Base-by-base conservation (phyloP, 2,888 invertebrate genomes). In the Meiosimyza decipiens region DNA sequence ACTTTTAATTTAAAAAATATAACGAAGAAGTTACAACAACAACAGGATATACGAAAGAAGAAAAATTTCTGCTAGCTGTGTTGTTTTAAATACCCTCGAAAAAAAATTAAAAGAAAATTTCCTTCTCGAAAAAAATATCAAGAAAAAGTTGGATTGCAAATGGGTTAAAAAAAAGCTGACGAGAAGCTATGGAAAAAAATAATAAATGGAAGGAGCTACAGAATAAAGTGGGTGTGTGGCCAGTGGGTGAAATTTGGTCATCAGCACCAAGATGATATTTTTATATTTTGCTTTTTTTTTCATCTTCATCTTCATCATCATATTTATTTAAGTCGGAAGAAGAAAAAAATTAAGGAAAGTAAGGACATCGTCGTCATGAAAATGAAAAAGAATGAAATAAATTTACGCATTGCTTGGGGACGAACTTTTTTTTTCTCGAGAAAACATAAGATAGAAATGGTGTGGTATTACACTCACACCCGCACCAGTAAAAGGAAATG, bases 1-100 rank as follows among this genome's bases (percentile, higher is more conserved):
- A 77, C 80, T 83, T 83, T 82, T 83, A 83, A 83, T 82, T 82
- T 82, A 83, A 83, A 40, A 82, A 69, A 55, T 69, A 69, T 57
- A 69, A 71, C 16, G 47, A 67, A 47, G 55, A 22, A 57, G 49
- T 16, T 63, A 13, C 49, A 55, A 50, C 69, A 59, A 12, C 28
- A 72, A 72, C 22, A 68, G 18, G 47, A 13, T n/a, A 47, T 47
- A 52, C 16, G 33, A 22, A 63, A 71, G 52, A 16, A 66, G 47
- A n/a, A 72, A 67, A 67, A 67, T n/a, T 64, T 18, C 11, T 62
- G 33, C 47, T 47, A 15, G 64, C 51, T 64, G 28, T 51, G 51
- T 64, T 64, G 22, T 64, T 64, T 64, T 64, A 73, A 73, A 70
- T 63, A 18, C 70, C 55, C 33, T 65, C 68, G 73, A 77, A 74